Evolutionary conservation across 2,113 vertebrate genomes (phyloP), one percentile per base, ranked within the genome.

Genomic region (Mormoops blainvillei): DNA sequence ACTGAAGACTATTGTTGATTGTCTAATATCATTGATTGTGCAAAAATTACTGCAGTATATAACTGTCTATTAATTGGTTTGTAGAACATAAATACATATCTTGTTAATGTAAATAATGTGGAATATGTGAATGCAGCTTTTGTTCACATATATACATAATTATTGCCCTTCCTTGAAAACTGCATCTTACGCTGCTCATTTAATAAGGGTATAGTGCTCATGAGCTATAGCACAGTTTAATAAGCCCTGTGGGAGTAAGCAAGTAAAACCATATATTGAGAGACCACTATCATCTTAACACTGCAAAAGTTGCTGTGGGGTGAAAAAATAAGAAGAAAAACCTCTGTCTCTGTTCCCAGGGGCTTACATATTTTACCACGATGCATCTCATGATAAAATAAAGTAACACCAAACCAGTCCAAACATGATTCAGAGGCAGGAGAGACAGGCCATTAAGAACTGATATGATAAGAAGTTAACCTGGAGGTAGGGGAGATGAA

Each of bases 181-280:
- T 31, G 11, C 9, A 15, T 43, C 33, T 87, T 38, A 56, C 50
- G 58, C 36, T 65, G 43, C 11, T 83, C 24, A 87, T 48, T 22
- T 88, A 48, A 45, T 61, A 12, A 12, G 7, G 73, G 36, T 26
- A 36, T 3, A 88, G 1, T 3, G 82, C 12, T 56, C 4, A 68
- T 1, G 4, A 89, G 41, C 48, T 76, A 56, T 15, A 54, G 10
- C 6, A 71, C 5, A 88, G 28, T 41, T 89, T 77, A 48, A 68
- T 45, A 89, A 73, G 4, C 20, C 14, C 11, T 68, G 13, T 38
- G 15, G 33, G 58, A 82, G 43, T 20, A 92, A 50, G 38, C 18
- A 96, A 78, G 16, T 10, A 54, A n/a, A 86, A 86, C 24, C 16
- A 67, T 13, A 33, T 56, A 12, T 14, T 71, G 45, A 88, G 96